Base-by-base conservation (phyloP, 92 coral and sea anemone genomes). In the Epizoanthus stellaris region DNA sequence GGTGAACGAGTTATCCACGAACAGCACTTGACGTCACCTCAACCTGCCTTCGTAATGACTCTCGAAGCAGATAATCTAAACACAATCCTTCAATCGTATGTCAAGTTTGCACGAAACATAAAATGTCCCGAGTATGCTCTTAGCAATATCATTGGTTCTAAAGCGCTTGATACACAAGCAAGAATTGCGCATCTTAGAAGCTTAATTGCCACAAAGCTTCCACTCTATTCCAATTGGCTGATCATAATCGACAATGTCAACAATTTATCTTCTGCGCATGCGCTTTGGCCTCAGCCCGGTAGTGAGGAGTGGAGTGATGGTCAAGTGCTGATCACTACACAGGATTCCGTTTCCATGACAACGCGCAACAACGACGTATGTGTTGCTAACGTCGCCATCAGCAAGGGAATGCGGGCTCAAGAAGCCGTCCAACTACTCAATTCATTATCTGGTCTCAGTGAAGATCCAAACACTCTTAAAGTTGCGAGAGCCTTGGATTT, bases 321-420 rank as follows among this genome's bases (percentile, higher is more conserved):
- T 53, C 90, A 82, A 56, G 7, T 88, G 19, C 45, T 88, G 57
- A 75, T 88, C 38, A 82, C 91, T 30, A 82, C 87, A 52, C 83
- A 75, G 25, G 87, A 88, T 76, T 23, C 57, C 58, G 3, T 80
- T 38, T 47, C 86, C 53, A 81, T 81, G 52, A 80, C 90, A 67
- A 34, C 38, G 72, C 52, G 74, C 15, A 20, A 63, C 30, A 63
- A 20, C 23, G 17, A 25, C 36, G 30, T 63, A 5, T 19, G 67
- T 25, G 67, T 63, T 63, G 67, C 67, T 63, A 25, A 63, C 12
- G 67, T 63, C 38, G 8, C 25, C 67, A 63, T 63, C 30, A 63
- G 67, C 30, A 63, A 63, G 30, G 67, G 67, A 63, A 63, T 63
- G 67, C 67, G 12, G 11, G 36, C 23, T 63, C 67, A 63, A 63